A percentile compares a stretch with the other conserved stretches of the same genome.
Evolutionary conservation across 2,888 invertebrate species (phyloP).

Genomic region (Drosophila neonasuta): DNA sequence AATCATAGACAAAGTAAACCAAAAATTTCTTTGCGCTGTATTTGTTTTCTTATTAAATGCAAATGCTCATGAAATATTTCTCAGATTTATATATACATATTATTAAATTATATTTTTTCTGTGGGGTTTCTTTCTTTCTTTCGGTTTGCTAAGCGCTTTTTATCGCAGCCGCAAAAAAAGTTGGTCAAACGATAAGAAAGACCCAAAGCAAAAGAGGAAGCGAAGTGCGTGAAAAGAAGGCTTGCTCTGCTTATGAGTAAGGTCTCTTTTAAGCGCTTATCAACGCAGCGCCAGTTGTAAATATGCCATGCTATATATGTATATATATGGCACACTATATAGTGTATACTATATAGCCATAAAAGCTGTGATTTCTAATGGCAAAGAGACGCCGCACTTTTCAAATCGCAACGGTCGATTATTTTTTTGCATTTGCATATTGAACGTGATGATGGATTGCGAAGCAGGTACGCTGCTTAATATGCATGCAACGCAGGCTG

Average conservation of each 20-base stretch:
- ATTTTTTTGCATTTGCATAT: constrained; percentile 49
- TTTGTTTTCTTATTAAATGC: constrained; percentile 27
- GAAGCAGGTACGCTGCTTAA: constrained; percentile 39
- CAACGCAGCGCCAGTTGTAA: constrained; percentile 1
- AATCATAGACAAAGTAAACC: constrained; percentile 36
- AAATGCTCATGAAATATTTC: constrained; percentile 12
- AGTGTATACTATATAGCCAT: constrained; percentile 2
- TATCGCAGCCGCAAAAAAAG: constrained; percentile 51
- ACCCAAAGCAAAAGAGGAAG: constrained; percentile 23
- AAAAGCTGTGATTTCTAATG: constrained; percentile 30
- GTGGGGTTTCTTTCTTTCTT: neutral
- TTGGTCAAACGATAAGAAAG: constrained; percentile 62
- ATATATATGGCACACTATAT: neutral
- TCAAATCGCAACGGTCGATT: constrained; percentile 59
- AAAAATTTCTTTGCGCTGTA: constrained; percentile 17
- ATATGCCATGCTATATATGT: constrained; percentile 5
- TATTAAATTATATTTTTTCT: neutral
- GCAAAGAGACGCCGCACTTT: constrained; percentile 51
- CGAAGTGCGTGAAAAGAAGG: constrained; percentile 41
- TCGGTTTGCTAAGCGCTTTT: constrained; percentile 23
- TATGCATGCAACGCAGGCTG: constrained; percentile 69
- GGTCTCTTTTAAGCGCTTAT: constrained; percentile 13
- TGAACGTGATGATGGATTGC: constrained; percentile 45
- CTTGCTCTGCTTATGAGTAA: constrained; percentile 1
- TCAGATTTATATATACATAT: neutral